Evolutionary conservation across 1,140 invertebrate species (phyloP).

Genomic region (Saccostrea glomerata): DNA sequence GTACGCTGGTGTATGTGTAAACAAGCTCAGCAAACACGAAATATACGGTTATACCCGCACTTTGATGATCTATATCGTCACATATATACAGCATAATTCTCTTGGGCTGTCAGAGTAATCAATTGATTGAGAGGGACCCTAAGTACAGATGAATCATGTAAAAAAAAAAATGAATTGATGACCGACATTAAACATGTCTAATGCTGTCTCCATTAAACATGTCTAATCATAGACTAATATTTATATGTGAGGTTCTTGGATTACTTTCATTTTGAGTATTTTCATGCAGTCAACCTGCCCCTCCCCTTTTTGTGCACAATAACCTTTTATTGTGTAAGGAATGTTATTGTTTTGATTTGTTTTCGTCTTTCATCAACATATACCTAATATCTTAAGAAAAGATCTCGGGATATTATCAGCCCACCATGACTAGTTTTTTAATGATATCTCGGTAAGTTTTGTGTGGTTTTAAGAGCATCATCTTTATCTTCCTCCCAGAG

Average conservation of each 20-base stretch:
- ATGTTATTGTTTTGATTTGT: neutral
- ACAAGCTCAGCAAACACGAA: neutral
- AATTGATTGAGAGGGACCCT: neutral
- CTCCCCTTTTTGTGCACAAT: neutral
- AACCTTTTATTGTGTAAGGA: too few species aligned
- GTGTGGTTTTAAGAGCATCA: neutral
- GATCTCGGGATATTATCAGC: neutral
- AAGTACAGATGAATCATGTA: neutral
- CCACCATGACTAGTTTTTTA: neutral
- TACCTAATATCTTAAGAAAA: neutral
- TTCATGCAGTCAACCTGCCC: neutral
- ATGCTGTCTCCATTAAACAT: neutral
- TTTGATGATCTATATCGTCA: neutral
- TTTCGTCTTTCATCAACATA: neutral
- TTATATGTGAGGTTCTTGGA: too few species aligned
- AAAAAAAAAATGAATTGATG: neutral
- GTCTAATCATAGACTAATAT: too few species aligned
- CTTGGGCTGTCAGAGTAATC: neutral
- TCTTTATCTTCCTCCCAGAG: neutral
- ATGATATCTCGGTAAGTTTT: neutral
- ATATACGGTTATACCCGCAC: neutral
- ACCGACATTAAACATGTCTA: neutral
- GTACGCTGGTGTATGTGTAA: conserved; percentile 23
- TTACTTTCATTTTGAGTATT: too few species aligned
- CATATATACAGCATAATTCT: too few species aligned